A percentile compares a stretch with the other conserved stretches of the same genome.
Conservation (phyloP, 2,888 invertebrate species). For the Andrena bicolor region DNA sequence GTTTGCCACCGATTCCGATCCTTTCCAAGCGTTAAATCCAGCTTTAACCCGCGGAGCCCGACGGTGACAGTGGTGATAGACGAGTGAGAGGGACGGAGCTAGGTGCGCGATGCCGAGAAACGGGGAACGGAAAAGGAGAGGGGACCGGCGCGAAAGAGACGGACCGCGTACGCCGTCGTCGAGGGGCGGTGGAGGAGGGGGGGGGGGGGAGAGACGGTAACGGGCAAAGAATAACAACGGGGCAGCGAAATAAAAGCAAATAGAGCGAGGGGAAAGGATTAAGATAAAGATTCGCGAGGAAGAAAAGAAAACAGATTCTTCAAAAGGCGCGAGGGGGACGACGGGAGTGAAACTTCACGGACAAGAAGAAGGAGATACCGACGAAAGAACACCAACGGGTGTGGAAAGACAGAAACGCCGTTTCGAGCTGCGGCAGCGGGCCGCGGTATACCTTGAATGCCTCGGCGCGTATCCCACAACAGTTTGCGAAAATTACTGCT, state of each 20-base stretch:
- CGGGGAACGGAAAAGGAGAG: not conserved
- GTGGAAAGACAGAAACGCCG: slow-evolving; percentile 12
- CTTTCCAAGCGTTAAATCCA: slow-evolving; percentile 52
- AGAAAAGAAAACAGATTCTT: not conserved
- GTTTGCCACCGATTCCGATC: slow-evolving; percentile 56
- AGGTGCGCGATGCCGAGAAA: no score
- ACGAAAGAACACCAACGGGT: not conserved
- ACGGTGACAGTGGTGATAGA: not conserved
- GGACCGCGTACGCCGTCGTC: no score
- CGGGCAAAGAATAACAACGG: not conserved
- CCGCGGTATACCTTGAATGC: slow-evolving; percentile 54
- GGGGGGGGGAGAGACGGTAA: not conserved
- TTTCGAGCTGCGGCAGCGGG: slow-evolving; percentile 38
- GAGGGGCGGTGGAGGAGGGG: no score
- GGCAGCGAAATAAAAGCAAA: not conserved
- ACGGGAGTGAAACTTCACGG: slow-evolving; percentile 7
- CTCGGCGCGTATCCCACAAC: slow-evolving; percentile 69
- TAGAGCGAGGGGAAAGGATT: not conserved
- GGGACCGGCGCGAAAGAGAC: not conserved
- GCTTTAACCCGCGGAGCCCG: slow-evolving; percentile 25
- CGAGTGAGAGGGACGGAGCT: not conserved
- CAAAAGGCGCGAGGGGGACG: not conserved
- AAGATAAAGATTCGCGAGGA: not conserved
- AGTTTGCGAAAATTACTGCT: slow-evolving; percentile 75
- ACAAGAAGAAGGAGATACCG: not conserved